A percentile compares a stretch with the other conserved stretches of the same genome.
Conservation (phyloP, 2,113 vertebrate species). For the Lycocorax pyrrhopterus region DNA sequence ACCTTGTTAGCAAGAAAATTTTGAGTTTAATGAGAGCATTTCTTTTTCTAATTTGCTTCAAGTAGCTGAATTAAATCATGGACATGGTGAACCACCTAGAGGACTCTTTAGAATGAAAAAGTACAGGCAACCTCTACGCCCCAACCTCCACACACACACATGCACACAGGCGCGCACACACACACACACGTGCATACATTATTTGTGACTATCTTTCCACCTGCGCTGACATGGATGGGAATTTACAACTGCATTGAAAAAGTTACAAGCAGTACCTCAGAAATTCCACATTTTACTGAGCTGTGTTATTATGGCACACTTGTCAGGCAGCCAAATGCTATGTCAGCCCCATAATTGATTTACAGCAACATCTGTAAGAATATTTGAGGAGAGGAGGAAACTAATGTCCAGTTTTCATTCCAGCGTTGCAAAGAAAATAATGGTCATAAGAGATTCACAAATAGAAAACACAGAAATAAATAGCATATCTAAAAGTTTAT, state of each 20-base stretch:
- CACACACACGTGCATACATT: neutral
- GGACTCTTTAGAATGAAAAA: neutral
- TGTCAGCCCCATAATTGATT: slow-evolving; percentile 78
- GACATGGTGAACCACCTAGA: neutral
- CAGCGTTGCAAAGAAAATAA: neutral
- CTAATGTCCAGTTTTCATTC: slow-evolving; percentile 61
- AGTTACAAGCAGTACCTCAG: slow-evolving; percentile 77
- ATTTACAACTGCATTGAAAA: slow-evolving; percentile 80
- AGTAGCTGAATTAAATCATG: slow-evolving; percentile 51
- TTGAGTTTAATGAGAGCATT: neutral
- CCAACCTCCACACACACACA: accelerated
- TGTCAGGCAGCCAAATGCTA: slow-evolving; percentile 80
- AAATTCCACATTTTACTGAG: slow-evolving; percentile 80
- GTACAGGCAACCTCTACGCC: no score
- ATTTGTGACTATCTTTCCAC: slow-evolving; percentile 79
- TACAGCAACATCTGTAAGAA: slow-evolving; percentile 80
- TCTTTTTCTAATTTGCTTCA: neutral
- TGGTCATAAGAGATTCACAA: neutral
- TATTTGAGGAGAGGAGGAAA: slow-evolving; percentile 30
- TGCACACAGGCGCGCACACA: accelerated
- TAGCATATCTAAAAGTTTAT: neutral
- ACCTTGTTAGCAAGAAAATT: neutral
- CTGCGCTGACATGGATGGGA: slow-evolving; percentile 75
- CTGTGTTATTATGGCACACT: slow-evolving; percentile 75
- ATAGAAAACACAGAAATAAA: neutral